Evolutionary conservation across 2,888 invertebrate species (phyloP).

Genomic region (Carpatolechia fugitivella): DNA sequence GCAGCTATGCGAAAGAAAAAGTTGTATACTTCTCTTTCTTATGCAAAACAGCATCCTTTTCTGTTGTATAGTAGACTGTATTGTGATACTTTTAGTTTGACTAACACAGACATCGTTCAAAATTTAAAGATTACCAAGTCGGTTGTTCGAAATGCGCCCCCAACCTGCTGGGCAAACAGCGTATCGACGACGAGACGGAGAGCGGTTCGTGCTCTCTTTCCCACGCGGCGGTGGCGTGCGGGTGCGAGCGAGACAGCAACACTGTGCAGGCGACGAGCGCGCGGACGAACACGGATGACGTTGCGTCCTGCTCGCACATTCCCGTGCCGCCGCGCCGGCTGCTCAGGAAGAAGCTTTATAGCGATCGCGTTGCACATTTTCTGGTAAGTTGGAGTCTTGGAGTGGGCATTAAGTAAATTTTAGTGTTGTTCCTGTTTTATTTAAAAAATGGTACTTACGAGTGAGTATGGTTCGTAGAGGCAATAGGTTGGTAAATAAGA

Average conservation of each 20-base stretch:
- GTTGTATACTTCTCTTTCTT: too few relatives aligned
- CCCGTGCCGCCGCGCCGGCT: constrained; percentile 44
- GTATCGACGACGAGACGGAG: neutral
- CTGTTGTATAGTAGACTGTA: too few relatives aligned
- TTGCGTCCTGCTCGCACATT: constrained; percentile 37
- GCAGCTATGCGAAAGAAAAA: too few relatives aligned
- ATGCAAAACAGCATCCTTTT: too few relatives aligned
- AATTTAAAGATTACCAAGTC: neutral
- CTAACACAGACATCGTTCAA: too few relatives aligned
- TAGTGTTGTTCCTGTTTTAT: too few relatives aligned
- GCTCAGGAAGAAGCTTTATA: constrained; percentile 35
- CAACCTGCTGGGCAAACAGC: neutral
- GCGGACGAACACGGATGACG: constrained; percentile 38
- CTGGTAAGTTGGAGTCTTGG: neutral
- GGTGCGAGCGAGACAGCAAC: constrained; percentile 10
- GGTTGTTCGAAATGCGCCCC: neutral
- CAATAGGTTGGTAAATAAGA: too few relatives aligned
- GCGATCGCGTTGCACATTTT: constrained; percentile 5
- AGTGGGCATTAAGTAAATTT: too few relatives aligned
- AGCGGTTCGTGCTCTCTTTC: neutral
- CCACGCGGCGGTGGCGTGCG: neutral
- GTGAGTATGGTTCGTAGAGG: too few relatives aligned
- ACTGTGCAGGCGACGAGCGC: constrained; percentile 27
- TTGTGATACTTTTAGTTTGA: too few relatives aligned
- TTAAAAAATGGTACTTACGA: too few relatives aligned